These are phyloP conservation scores for Drusus annulatus DNA, from an alignment of 1,140 invertebrate species.

Conservation along the genomic window DNA sequence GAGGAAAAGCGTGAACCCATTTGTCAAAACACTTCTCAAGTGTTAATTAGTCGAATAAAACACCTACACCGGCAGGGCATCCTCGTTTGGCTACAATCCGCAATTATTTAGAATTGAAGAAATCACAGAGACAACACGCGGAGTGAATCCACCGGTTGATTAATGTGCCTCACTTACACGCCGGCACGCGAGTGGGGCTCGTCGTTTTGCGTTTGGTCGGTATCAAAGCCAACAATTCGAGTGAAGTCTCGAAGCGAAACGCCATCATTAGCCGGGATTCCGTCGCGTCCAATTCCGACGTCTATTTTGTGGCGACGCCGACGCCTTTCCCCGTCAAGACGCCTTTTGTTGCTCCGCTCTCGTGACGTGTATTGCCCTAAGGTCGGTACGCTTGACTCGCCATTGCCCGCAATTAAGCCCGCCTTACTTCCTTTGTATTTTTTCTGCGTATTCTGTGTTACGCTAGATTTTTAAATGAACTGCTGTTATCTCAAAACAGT, in stretches of 20 bases:
- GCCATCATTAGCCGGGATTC: conserved; percentile 13
- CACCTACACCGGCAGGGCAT: too few relatives aligned
- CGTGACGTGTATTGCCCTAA: neutral
- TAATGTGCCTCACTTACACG: conserved; percentile 5
- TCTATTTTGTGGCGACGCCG: conserved; percentile 30
- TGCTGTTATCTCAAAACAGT: too few relatives aligned
- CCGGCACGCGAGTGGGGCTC: neutral
- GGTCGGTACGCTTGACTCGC: neutral
- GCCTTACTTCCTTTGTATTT: neutral
- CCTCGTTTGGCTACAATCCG: too few relatives aligned
- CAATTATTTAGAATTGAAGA: too few relatives aligned
- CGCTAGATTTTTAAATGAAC: too few relatives aligned
- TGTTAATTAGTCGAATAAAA: too few relatives aligned
- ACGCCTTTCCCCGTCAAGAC: neutral
- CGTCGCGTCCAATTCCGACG: neutral
- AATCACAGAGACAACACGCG: too few relatives aligned
- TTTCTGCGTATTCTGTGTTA: too few relatives aligned
- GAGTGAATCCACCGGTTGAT: neutral
- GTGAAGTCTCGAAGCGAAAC: neutral
- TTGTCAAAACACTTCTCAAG: too few relatives aligned
- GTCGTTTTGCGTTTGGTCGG: neutral
- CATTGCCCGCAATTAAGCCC: conserved; percentile 2
- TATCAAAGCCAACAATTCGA: conserved; percentile 5
- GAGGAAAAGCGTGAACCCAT: too few relatives aligned
- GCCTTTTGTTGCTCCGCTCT: conserved; percentile 6